Evolutionary conservation across 35 echinoderm and acorn worm species (phyloP).

Genomic region (Strongylocentrotus purpuratus): DNA sequence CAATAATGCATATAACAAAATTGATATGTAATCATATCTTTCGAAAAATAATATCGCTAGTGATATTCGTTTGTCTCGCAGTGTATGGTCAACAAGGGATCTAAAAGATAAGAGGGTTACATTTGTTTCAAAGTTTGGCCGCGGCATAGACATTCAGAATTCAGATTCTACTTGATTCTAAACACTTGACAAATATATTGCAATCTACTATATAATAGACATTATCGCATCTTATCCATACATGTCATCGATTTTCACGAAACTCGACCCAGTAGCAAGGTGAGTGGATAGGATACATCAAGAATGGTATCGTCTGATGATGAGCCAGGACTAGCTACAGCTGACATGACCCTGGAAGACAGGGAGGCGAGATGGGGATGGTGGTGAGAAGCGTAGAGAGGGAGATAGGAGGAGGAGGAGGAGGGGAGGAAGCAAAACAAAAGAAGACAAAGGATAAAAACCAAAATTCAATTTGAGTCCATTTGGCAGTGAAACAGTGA

Average conservation of each 20-base stretch:
- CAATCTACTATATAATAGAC: too few relatives aligned
- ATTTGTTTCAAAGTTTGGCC: too few relatives aligned
- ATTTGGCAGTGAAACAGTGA: neutral
- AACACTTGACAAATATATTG: too few relatives aligned
- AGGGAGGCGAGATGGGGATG: neutral
- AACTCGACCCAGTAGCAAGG: neutral
- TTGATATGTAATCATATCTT: too few relatives aligned
- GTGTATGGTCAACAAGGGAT: too few relatives aligned
- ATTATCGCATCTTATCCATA: too few relatives aligned
- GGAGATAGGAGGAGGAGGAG: neutral
- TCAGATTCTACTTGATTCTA: too few relatives aligned
- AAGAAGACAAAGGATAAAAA: neutral
- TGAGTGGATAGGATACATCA: neutral
- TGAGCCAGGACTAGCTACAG: neutral
- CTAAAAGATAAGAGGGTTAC: too few relatives aligned
- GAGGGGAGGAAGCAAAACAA: neutral
- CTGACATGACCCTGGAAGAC: neutral
- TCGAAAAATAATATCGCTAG: too few relatives aligned
- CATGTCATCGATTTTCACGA: neutral
- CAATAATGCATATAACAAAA: too few relatives aligned
- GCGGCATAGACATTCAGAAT: too few relatives aligned
- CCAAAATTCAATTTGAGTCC: neutral
- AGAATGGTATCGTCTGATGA: conserved; percentile 17
- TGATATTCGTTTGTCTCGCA: too few relatives aligned
- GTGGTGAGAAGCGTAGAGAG: neutral